Conservation (phyloP, 2,888 invertebrate genomes). For the Habroteleia sp. region DNA sequence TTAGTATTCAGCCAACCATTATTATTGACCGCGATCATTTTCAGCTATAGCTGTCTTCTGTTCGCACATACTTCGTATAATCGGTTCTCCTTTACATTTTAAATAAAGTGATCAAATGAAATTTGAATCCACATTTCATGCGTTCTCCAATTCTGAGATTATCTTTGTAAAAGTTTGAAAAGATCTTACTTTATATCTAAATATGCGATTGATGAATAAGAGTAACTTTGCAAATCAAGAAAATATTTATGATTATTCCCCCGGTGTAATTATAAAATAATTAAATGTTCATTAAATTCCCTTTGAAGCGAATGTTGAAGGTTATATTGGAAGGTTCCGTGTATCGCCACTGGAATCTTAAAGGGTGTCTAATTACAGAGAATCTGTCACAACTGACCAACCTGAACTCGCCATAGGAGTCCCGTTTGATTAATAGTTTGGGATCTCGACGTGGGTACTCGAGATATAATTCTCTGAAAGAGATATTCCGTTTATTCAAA, state of each 20-base stretch:
- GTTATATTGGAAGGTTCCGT: conserved; percentile 5
- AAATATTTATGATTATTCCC: conserved; percentile 6
- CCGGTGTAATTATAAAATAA: conserved; percentile 41
- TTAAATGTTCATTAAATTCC: conserved; percentile 25
- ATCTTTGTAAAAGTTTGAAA: too few species aligned
- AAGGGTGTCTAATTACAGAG: conserved; percentile 65
- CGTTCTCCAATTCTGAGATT: too few species aligned
- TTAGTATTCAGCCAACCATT: conserved; percentile 75
- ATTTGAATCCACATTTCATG: conserved; percentile 17
- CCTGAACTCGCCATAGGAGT: conserved; percentile 49
- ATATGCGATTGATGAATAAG: too few species aligned
- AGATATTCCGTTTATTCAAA: conserved; percentile 58
- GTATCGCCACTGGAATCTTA: conserved; percentile 56
- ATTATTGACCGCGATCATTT: conserved; percentile 72
- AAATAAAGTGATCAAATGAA: conserved; percentile 38
- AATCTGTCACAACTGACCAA: conserved; percentile 66
- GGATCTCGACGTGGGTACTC: conserved; percentile 32
- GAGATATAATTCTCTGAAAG: conserved; percentile 50
- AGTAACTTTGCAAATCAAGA: not conserved
- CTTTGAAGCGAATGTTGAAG: conserved; percentile 20
- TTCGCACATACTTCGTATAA: conserved; percentile 29
- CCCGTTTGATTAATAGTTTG: conserved; percentile 60
- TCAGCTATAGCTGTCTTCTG: conserved; percentile 56
- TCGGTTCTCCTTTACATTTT: conserved; percentile 13
- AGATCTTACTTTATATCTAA: too few species aligned